These are phyloP conservation scores for Nannoperca australis DNA, from an alignment of 2,797 vertebrate species.

Conservation along the genomic window DNA sequence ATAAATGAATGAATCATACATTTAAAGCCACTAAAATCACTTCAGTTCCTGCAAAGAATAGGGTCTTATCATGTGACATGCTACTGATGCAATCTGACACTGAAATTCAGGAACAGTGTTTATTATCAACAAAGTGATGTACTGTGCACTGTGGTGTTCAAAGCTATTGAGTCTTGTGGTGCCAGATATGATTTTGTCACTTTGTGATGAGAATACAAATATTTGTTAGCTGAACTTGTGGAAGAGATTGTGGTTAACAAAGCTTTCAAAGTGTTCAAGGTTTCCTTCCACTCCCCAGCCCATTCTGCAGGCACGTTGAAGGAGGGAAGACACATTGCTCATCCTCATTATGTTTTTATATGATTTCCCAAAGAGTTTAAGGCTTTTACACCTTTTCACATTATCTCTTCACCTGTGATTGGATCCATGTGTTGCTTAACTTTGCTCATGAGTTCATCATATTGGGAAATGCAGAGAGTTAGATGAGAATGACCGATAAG, in stretches of 20 bases:
- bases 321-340: not conserved
- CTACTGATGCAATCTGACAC: not conserved
- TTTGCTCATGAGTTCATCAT: not conserved
- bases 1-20: not conserved
- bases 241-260: not conserved
- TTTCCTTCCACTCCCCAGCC: not conserved
- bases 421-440: not conserved
- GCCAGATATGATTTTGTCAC: not conserved
- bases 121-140: slow-evolving; percentile 2
- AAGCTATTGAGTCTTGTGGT: not conserved
- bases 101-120: slow-evolving; percentile 1
- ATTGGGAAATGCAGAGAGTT: not conserved
- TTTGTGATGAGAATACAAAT: slow-evolving; percentile 1
- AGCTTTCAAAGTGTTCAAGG: not conserved
- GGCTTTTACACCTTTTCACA: not conserved
- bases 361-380: not conserved
- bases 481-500: not conserved
- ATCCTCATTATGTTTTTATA: not conserved
- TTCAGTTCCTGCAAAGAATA: not conserved
- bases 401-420: not conserved
- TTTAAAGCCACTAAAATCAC: not conserved
- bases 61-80: not conserved
- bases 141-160: not conserved
- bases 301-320: not conserved
- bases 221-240: not conserved